Evolutionary conservation across 1,140 invertebrate species (phyloP).

Genomic region (Conus ventricosus): DNA sequence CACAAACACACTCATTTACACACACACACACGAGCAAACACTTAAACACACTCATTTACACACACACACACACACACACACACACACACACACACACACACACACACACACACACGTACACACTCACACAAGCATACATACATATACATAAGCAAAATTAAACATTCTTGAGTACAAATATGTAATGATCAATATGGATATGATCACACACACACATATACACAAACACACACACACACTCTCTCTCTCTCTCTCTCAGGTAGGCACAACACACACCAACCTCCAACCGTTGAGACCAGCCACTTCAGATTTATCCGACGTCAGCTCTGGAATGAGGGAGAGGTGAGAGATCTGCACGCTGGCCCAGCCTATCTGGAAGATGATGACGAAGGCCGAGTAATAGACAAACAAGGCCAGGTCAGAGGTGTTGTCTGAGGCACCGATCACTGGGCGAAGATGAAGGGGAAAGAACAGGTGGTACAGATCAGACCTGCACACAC

Average conservation of each 20-base stretch:
- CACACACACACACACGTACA: not conserved
- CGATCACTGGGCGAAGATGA: conserved; percentile 90
- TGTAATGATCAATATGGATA: too few relatives aligned
- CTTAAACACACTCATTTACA: not conserved
- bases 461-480: conserved; percentile 89
- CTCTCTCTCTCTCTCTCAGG: not conserved
- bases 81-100: conserved; percentile 4
- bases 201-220: not conserved
- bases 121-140: not conserved
- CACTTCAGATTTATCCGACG: conserved; percentile 82
- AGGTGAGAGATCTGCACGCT: conserved; percentile 95
- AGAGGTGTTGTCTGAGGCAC: conserved; percentile 78
- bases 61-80: not conserved
- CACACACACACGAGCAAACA: not conserved
- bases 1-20: too few relatives aligned
- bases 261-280: not conserved
- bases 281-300: conserved; percentile 34
- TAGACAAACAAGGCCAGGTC: conserved; percentile 89
- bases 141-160: not conserved
- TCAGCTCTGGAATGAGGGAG: conserved; percentile 89
- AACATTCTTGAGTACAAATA: too few relatives aligned
- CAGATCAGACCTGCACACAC: conserved; percentile 82
- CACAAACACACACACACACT: not conserved
- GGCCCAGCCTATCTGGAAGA: conserved; percentile 98
- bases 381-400: conserved; percentile 90